Evolutionary conservation across 1,140 invertebrate genomes (phyloP), one percentile per base, ranked within the genome.

Genomic region (Marisa cornuarietis): DNA sequence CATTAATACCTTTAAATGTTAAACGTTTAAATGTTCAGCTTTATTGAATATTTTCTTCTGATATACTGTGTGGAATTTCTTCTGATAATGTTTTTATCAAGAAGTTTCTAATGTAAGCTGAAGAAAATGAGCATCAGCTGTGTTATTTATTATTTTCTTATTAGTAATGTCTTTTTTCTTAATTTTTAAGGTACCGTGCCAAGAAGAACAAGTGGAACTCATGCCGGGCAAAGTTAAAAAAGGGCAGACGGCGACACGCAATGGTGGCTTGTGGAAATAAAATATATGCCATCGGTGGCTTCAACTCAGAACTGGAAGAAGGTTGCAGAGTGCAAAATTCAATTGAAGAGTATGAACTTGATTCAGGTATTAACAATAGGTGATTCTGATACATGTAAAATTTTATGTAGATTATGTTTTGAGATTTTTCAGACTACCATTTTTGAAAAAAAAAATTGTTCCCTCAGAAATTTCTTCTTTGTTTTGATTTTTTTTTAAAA

Each of bases 181-280:
- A 49, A 49, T 20, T 71, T 18, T 63, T 13, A 62, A 77, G 76
- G 63, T 88, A 85, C 58, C 80, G 84, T 16, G 72, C 84, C 14
- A 86, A 87, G 66, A 88, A 87, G 71, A 86, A 88, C 81, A 87
- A 87, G 71, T 88, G 87, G 87, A 83, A 79, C 16, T 84, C 85
- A 63, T 81, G 83, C 24, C 77, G 82, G 11, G 78, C 83, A 6
- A 85, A 86, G 26, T 82, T 88, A 78, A 85, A 82, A 63, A 83
- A 81, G 26, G 87, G 87, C n/a, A 68, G 87, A 22, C 79, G 87
- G 13, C 80, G 87, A 16, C 87, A 88, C 77, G 85, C 87, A 0
- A 85, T 87, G 80, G 86, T 83, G 9, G 82, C 87, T n/a, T 82
- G 85, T 49, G 86, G 86, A 7, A 84, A 85, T 71, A 83, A 79